Base-by-base conservation (phyloP, 1,140 invertebrate genomes). In the Mycetomoellerius zeteki region DNA sequence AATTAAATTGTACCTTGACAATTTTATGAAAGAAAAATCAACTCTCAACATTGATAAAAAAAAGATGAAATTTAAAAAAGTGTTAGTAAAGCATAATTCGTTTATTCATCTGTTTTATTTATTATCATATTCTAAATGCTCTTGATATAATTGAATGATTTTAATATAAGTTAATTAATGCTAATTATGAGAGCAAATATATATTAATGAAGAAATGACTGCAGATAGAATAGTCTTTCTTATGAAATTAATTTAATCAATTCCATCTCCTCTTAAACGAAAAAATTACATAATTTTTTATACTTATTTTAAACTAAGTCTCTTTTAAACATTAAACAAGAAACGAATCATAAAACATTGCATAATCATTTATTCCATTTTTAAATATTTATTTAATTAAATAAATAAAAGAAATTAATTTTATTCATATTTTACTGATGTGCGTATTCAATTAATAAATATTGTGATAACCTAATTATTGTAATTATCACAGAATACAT, bases 401-500 rank as follows among this genome's bases (percentile, higher is more conserved):
- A n/a, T 62, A 16, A 30, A 62, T 10, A 65, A 62, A 62, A 62
- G 5, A 0, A 64, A 65, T n/a, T 21, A 65, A 37, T 65, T 67
- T 71, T 47, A 24, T 89, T 88, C 54, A 30, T 30, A 33, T 14
- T 54, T 73, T 73, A 69, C 10, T 54, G 2, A 73, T 54, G 27
- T 52, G 24, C 47, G 4, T 73, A 30, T 52, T 52, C 1, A 19
- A n/a, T 73, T 54, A 73, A 56, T 43, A 0, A 60, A 60, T 62
- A 64, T 78, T 33, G 3, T 16, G 19, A 24, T 43, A 43, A 77
- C 16, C 50, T 47, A 27, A 77, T 64, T 64, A 65, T 30, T 56
- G 12, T 47, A 64, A 50, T 73, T 84, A 12, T 88, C 71, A 6
- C 82, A 94, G 93, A 93, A 21, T 92, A 94, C 72, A 91, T 80